phyloP scores from a whole-genome alignment of 2,797 vertebrate genomes.

The Podarcis siculus region DNA sequence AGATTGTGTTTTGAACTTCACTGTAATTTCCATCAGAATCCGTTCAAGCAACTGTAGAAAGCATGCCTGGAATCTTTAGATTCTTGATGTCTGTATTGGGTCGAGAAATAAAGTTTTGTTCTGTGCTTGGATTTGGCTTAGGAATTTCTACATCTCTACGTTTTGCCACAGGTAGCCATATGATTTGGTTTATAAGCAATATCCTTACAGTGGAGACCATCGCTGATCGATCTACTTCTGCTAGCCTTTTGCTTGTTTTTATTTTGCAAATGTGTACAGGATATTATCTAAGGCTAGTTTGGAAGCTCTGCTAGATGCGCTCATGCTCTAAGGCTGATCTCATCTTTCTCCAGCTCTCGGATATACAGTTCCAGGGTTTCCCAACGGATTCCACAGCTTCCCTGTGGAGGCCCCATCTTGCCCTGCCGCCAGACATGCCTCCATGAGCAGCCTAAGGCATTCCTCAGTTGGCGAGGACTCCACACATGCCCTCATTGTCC shows the following conservation, averaged over 20 bases:
- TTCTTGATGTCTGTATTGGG: background rate
- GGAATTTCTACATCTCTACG: background rate
- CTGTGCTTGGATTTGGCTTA: background rate
- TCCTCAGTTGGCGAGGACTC: conserved; percentile 91
- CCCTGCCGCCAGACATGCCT: conserved; percentile 69
- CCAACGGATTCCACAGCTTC: conserved; percentile 94
- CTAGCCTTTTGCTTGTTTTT: background rate
- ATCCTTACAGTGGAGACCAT: conserved; percentile 4
- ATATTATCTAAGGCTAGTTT: background rate
- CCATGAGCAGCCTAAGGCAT: conserved; percentile 79
- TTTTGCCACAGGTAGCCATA: background rate
- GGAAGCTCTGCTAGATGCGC: background rate
- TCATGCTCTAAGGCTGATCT: background rate
- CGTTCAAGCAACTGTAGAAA: background rate
- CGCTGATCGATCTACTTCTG: background rate
- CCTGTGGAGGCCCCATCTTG: conserved; percentile 84
- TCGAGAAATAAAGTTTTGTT: background rate
- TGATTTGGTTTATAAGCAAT: background rate
- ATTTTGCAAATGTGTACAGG: background rate
- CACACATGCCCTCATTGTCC: conserved; percentile 88
- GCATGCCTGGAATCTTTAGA: background rate
- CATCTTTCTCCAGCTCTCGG: conserved; percentile 81
- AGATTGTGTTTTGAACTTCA: background rate
- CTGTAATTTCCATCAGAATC: fast-evolving
- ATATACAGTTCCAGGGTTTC: conserved; percentile 89